A percentile compares a stretch with the other conserved stretches of the same genome.
phyloP scores from a whole-genome alignment of 2,888 invertebrate genomes.

The Acanthosoma haemorrhoidale region DNA sequence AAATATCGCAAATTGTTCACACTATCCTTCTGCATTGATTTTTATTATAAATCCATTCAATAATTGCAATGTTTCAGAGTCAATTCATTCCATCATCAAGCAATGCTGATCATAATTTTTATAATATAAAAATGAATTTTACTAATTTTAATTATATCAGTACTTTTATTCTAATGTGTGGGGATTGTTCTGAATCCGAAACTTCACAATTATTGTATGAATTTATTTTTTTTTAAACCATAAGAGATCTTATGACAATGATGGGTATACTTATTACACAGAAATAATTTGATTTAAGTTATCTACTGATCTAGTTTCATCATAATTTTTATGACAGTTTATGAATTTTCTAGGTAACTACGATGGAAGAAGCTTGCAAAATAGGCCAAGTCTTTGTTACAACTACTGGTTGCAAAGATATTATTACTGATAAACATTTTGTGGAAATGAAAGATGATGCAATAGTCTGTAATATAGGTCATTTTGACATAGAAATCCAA shows the following conservation, averaged over 20 bases:
- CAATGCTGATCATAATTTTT: too few relatives aligned
- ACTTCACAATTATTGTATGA: background rate
- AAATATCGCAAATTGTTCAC: too few relatives aligned
- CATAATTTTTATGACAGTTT: background rate
- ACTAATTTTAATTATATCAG: too few relatives aligned
- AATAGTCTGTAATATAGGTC: conserved; percentile 98
- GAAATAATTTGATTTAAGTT: too few relatives aligned
- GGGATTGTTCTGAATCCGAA: background rate
- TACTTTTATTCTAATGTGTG: background rate
- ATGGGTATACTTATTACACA: too few relatives aligned
- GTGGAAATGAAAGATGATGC: conserved; percentile 89
- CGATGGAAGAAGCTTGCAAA: conserved; percentile 90
- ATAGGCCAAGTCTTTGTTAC: conserved; percentile 95
- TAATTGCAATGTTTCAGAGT: too few relatives aligned
- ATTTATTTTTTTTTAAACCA: too few relatives aligned
- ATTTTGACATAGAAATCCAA: conserved; percentile 98
- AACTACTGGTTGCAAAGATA: conserved; percentile 92
- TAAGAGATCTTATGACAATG: too few relatives aligned
- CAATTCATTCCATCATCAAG: too few relatives aligned
- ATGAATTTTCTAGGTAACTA: conserved; percentile 59
- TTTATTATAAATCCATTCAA: too few relatives aligned
- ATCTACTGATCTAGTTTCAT: background rate
- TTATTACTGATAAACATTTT: conserved; percentile 84
- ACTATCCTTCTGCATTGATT: too few relatives aligned
- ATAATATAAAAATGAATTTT: too few relatives aligned